phyloP scores from a whole-genome alignment of 2,113 vertebrate species.

The Chloropsis hardwickii region DNA sequence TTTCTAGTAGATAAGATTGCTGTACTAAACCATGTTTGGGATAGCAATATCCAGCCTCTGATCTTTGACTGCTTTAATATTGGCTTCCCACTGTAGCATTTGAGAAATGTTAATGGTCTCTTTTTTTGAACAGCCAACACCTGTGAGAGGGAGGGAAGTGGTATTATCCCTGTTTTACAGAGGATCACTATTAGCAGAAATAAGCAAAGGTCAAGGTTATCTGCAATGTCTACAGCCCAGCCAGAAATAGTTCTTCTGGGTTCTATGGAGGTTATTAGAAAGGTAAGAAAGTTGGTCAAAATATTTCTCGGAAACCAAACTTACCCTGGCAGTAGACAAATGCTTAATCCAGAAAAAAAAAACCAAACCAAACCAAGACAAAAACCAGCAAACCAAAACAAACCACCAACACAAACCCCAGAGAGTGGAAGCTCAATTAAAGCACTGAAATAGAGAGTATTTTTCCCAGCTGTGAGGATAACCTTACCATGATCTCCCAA shows the following conservation, averaged over 20 bases:
- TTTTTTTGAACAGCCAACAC: not conserved
- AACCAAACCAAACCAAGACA: not conserved
- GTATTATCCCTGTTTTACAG: not conserved
- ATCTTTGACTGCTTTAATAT: not conserved
- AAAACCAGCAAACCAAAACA: not conserved
- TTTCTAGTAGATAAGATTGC: not conserved
- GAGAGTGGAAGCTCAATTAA: not conserved
- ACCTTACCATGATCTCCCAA: not conserved
- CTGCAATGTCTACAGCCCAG: not conserved
- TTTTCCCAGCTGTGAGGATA: not conserved
- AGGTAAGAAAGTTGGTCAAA: not conserved
- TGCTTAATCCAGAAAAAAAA: not conserved
- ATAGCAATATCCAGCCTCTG: not conserved
- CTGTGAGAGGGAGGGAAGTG: not conserved
- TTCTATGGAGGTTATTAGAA: not conserved
- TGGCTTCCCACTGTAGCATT: not conserved
- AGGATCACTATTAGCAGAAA: not conserved
- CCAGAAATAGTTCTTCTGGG: not conserved
- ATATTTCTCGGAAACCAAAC: not conserved
- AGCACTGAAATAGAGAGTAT: not conserved
- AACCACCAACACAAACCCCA: not conserved
- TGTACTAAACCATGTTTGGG: not conserved
- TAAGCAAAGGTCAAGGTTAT: conserved; percentile 16
- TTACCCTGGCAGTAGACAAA: not conserved
- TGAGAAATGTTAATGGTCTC: not conserved